A percentile compares a stretch with the other conserved stretches of the same genome.
These are phyloP conservation scores for Caenorhabditis sp. DNA, from an alignment of 2,888 invertebrate genomes.

Conservation along the genomic window DNA sequence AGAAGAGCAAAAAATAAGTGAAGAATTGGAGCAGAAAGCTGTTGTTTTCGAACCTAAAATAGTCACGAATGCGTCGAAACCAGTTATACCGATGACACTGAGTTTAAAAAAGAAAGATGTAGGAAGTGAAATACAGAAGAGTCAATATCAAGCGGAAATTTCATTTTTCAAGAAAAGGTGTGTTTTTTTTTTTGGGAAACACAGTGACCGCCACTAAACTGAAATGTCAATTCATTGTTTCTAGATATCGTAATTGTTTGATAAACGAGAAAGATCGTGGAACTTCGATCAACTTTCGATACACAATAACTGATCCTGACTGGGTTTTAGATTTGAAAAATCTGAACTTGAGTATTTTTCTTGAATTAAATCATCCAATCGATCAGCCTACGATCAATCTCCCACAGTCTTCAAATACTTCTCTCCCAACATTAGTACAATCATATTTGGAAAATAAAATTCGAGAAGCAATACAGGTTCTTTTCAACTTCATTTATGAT, in stretches of 20 bases:
- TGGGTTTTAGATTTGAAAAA: constrained; percentile 10
- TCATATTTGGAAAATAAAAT: background rate
- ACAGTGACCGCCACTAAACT: too few relatives aligned
- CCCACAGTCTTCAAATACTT: background rate
- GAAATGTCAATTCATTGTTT: too few relatives aligned
- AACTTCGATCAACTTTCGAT: background rate
- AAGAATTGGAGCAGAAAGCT: background rate
- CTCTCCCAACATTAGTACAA: background rate
- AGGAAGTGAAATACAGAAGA: background rate
- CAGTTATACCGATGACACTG: background rate
- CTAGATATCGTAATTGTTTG: background rate
- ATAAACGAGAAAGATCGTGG: background rate
- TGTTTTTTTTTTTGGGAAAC: background rate
- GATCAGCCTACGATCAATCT: background rate
- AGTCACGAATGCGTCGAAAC: background rate
- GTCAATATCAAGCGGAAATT: background rate
- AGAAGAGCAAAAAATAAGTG: background rate
- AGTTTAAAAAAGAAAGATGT: background rate
- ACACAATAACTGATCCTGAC: constrained; percentile 9
- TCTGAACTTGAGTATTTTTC: background rate
- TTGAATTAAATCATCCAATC: constrained; percentile 5
- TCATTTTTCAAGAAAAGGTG: constrained; percentile 8
- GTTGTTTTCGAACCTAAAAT: background rate
- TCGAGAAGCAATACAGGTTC: constrained; percentile 1
- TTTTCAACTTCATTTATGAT: background rate